Base-by-base conservation (phyloP, 2,888 invertebrate genomes). In the Dioctria linearis region DNA sequence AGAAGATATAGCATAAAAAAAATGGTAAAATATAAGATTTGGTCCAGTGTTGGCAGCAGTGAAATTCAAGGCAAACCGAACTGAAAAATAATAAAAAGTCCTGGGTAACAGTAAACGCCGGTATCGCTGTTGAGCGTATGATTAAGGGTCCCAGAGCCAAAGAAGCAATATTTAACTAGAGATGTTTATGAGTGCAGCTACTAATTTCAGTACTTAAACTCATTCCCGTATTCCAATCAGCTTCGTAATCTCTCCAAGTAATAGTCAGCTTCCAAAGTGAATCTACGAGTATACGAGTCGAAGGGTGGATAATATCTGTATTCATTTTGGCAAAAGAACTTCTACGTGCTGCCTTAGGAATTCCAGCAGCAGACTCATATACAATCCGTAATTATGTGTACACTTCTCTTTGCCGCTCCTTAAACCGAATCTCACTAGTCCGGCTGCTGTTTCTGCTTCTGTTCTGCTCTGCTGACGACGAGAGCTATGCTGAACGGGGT, bases 381-480 rank as follows among this genome's bases (percentile, higher is more conserved):
- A 71, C 71, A 71, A 51, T 54, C 71, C 71, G 71, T 71, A 71
- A 71, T 71, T 71, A 71, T 71, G 71, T 71, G 71, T 54, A 54
- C 71, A 54, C 54, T 54, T 43, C 71, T 54, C 49, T 51, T 71
- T 71, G 51, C 37, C 40, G 25, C 51, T 71, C 37, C 51, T 71
- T 71, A 51, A 51, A 40, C 49, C 49, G 51, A 51, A 37, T 43
- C 49, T 9, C 54, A 71, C 51, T 5, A 11, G 43, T 49, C 71
- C 49, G 51, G 49, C 5, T 69, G 69, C 69, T 25, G 25, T n/a
- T n/a, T n/a, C 25, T 25, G 25, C 25, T 25, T 0, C 25, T 25
- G 25, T 25, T 25, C 25, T 25, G 25, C 25, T 25, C 25, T 25
- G 25, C 25, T 25, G 25, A 11, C 46, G 9, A 43, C 8, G 39